phyloP scores from a whole-genome alignment of 1,140 invertebrate species.

The Aphaenogaster ashmeadi region DNA sequence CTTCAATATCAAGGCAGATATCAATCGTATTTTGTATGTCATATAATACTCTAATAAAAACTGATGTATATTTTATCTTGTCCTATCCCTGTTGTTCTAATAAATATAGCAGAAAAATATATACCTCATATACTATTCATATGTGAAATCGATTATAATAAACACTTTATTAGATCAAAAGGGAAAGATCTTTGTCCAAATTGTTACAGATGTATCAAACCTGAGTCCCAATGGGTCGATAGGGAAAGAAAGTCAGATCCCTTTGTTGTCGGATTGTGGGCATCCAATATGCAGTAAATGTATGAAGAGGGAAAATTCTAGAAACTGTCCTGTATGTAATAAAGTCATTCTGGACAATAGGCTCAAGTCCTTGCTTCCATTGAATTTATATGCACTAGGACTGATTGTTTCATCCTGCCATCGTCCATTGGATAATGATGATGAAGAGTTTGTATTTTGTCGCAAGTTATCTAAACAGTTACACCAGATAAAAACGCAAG shows the following conservation, averaged over 20 bases:
- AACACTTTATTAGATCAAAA: background rate
- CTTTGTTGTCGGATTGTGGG: conserved; percentile 84
- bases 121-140: background rate
- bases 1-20: background rate
- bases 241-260: conserved; percentile 59
- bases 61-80: background rate
- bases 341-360: background rate
- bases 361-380: background rate
- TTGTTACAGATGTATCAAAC: conserved; percentile 26
- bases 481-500: conserved; percentile 64
- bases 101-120: background rate
- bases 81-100: background rate
- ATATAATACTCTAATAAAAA: background rate
- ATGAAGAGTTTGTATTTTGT: conserved; percentile 75
- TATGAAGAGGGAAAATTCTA: conserved; percentile 8
- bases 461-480: conserved; percentile 48
- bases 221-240: background rate
- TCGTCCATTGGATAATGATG: conserved; percentile 41
- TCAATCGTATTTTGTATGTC: background rate
- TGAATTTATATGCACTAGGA: conserved; percentile 65
- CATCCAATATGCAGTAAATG: conserved; percentile 84
- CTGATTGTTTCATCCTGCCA: conserved; percentile 53
- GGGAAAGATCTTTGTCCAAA: background rate
- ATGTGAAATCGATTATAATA: background rate
- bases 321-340: conserved; percentile 66